Conservation (phyloP, 1,140 invertebrate genomes). For the Drosophila punjabiensis region DNA sequence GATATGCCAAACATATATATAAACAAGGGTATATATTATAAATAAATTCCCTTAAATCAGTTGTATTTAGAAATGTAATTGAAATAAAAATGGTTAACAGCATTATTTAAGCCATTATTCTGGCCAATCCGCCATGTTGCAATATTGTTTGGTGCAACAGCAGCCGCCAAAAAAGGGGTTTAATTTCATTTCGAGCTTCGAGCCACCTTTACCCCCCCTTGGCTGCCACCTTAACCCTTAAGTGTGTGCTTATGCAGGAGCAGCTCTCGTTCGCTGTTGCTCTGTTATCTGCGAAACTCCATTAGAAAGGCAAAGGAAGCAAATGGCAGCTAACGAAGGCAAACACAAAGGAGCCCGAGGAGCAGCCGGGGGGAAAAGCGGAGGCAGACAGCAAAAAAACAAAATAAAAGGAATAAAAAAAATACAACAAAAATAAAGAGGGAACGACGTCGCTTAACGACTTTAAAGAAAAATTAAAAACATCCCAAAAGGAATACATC, state of each 20-base stretch:
- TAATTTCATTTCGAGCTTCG: constrained; percentile 74
- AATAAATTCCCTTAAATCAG: background rate
- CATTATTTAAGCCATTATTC: constrained; percentile 76
- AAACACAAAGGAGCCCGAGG: constrained; percentile 54
- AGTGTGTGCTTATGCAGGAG: constrained; percentile 79
- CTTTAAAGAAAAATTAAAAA: constrained; percentile 84
- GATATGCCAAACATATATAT: constrained; percentile 54
- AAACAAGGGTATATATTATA: background rate
- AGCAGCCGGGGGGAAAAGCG: constrained; percentile 17
- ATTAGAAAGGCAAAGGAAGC: constrained; percentile 84
- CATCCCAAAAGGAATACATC: constrained; percentile 84
- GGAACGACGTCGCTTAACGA: constrained; percentile 77
- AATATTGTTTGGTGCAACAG: constrained; percentile 13
- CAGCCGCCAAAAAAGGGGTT: constrained; percentile 78
- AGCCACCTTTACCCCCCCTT: background rate
- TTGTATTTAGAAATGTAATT: no score
- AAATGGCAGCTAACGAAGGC: constrained; percentile 77
- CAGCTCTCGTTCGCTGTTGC: constrained; percentile 53
- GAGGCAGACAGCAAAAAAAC: constrained; percentile 28
- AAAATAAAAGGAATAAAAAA: constrained; percentile 43
- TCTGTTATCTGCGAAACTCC: constrained; percentile 80
- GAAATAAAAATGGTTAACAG: background rate
- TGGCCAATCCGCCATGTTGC: constrained; percentile 35
- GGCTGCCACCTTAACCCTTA: constrained; percentile 66
- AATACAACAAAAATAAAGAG: constrained; percentile 56